Percentiles rank a stretch among this genome's conserved stretches.
phyloP scores from a whole-genome alignment of 2,888 invertebrate species.

The Odontothrips loti region DNA sequence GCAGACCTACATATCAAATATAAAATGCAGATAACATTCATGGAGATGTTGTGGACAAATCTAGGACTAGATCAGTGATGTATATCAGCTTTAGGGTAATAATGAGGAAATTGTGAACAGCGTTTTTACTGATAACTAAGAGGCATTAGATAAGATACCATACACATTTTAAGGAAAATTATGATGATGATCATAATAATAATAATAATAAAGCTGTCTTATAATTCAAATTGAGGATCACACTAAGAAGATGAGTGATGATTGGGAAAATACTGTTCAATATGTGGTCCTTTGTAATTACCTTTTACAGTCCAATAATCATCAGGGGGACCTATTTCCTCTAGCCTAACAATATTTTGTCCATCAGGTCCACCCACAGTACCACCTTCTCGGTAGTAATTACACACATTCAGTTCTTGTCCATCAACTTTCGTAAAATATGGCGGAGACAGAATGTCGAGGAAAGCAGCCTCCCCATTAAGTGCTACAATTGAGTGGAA shows the following conservation, averaged over 20 bases:
- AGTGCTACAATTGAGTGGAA: neutral
- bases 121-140: no score
- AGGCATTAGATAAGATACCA: no score
- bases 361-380: neutral
- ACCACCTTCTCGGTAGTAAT: neutral
- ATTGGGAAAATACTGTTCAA: neutral
- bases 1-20: no score
- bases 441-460: neutral
- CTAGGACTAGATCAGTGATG: no score
- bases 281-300: neutral
- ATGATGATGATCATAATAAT: no score
- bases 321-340: neutral
- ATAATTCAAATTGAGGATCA: no score
- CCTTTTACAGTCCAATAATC: conserved; percentile 22
- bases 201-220: no score
- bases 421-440: neutral
- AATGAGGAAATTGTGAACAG: no score
- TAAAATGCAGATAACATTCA: no score
- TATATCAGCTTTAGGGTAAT: no score
- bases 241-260: neutral
- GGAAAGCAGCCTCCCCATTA: conserved; percentile 1
- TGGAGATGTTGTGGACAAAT: no score
- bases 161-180: no score
- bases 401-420: neutral
- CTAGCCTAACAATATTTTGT: neutral